phyloP scores from a whole-genome alignment of 2,113 vertebrate species.

The Oxygymnocypris stewartii region DNA sequence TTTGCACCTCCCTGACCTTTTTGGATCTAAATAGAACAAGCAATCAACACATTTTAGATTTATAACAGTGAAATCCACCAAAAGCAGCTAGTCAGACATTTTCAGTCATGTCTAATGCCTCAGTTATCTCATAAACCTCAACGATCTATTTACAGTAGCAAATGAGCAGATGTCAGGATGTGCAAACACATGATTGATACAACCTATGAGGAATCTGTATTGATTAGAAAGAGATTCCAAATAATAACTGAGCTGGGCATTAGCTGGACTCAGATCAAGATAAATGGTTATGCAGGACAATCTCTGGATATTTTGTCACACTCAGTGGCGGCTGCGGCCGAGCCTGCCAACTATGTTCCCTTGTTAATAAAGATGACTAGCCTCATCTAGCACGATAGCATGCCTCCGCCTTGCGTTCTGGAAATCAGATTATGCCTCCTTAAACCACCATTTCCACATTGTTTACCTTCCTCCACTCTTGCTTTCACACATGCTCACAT shows the following conservation, averaged over 20 bases:
- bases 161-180: constrained; percentile 48
- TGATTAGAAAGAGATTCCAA: constrained; percentile 50
- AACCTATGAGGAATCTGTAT: constrained; percentile 55
- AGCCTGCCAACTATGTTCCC: constrained; percentile 43
- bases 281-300: constrained; percentile 61
- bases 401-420: constrained; percentile 42
- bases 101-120: neutral
- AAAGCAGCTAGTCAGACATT: neutral
- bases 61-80: neutral
- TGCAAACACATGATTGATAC: constrained; percentile 50
- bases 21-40: neutral
- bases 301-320: constrained; percentile 35
- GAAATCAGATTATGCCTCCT: constrained; percentile 60
- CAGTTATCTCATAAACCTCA: constrained; percentile 18
- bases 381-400: constrained; percentile 47
- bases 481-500: constrained; percentile 46
- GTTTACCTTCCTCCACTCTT: constrained; percentile 56
- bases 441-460: constrained; percentile 56
- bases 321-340: constrained; percentile 25
- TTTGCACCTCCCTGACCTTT: neutral
- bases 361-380: constrained; percentile 58
- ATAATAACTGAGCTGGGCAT: constrained; percentile 54
- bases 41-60: constrained; percentile 1
- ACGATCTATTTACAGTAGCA: constrained; percentile 42
- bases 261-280: constrained; percentile 46